These are phyloP conservation scores for Scelioninae gen. 2 DNA, from an alignment of 2,888 invertebrate species.

Conservation along the genomic window DNA sequence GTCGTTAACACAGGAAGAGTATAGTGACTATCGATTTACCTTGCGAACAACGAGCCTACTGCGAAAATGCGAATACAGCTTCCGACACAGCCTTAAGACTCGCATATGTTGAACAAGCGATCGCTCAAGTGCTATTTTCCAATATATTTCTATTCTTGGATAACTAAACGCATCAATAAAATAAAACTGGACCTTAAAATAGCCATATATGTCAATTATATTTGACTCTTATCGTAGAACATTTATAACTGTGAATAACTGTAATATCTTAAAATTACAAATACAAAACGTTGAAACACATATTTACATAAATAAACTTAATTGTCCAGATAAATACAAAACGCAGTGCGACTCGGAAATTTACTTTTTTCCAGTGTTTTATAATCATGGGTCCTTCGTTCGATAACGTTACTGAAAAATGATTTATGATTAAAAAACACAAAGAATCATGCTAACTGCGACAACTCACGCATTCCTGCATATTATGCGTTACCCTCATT, in stretches of 20 bases:
- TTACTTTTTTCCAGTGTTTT: background rate
- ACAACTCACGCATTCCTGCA: slow-evolving; percentile 13
- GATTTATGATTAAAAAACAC: slow-evolving; percentile 17
- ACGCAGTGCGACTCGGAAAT: background rate
- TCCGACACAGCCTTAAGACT: slow-evolving; percentile 30
- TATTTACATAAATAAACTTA: background rate
- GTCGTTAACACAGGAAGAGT: slow-evolving; percentile 35
- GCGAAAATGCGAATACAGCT: slow-evolving; percentile 40
- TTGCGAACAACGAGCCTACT: slow-evolving; percentile 36
- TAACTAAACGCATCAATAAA: background rate
- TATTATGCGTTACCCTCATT: background rate
- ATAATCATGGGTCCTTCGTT: background rate
- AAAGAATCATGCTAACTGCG: slow-evolving; percentile 17
- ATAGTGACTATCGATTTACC: slow-evolving; percentile 33
- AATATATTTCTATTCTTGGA: background rate
- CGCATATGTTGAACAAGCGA: background rate
- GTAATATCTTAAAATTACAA: too few species aligned
- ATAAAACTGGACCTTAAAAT: background rate
- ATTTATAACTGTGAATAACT: too few species aligned
- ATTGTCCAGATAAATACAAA: background rate
- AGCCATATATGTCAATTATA: too few species aligned
- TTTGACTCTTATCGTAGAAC: too few species aligned
- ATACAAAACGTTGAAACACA: background rate
- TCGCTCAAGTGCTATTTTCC: slow-evolving; percentile 3
- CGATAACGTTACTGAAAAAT: slow-evolving; percentile 7